Base-by-base conservation (phyloP, 1,140 invertebrate species). In the Bursaphelenchus mucronatus region DNA sequence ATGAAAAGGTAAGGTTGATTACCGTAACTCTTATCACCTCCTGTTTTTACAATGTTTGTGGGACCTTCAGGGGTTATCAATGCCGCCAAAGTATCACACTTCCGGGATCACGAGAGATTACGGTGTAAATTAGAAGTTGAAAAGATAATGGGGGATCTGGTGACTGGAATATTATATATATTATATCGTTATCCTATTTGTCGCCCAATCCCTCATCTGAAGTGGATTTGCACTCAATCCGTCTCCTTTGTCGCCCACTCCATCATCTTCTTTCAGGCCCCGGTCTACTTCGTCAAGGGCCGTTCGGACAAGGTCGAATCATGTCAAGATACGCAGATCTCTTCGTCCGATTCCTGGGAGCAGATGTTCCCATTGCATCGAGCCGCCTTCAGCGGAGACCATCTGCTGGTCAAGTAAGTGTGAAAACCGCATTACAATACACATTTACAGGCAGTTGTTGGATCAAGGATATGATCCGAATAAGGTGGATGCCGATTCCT, bases 341-440 rank as follows among this genome's bases (percentile, higher is more conserved):
- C 54, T 17, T 74, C 61, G 19, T 65, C 70, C 54, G 61, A 65
- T 39, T 72, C 71, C 21, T 79, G 75, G 74, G 67, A 69, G 46
- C 66, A 75, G 43, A 58, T 69, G 52, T 80, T 62, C 65, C 77
- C 77, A 19, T 59, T 78, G 11, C 76, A 78, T 55, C 64, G 66
- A 66, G 68, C 72, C 15, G 77, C 77, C 41, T 80, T 74, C 63
- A 67, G 78, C 19, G 76, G 77, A n/a, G 64, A 77, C 53, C 45
- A 21, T 43, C 55, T 55, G 21, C 44, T 53, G 7, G 64, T 76
- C n/a, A 64, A 71, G 71, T 77, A 50, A 66, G 63, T 66, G n/a
- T 39, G 19, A n/a, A 15, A n/a, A 50, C 43, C 2, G 11, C n/a
- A 11, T 49, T 44, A 19, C n/a, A 4, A 21, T 67, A 13, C 40